These are phyloP conservation scores for Danionella dracula DNA, from an alignment of 2,797 vertebrate genomes.

Conservation along the genomic window DNA sequence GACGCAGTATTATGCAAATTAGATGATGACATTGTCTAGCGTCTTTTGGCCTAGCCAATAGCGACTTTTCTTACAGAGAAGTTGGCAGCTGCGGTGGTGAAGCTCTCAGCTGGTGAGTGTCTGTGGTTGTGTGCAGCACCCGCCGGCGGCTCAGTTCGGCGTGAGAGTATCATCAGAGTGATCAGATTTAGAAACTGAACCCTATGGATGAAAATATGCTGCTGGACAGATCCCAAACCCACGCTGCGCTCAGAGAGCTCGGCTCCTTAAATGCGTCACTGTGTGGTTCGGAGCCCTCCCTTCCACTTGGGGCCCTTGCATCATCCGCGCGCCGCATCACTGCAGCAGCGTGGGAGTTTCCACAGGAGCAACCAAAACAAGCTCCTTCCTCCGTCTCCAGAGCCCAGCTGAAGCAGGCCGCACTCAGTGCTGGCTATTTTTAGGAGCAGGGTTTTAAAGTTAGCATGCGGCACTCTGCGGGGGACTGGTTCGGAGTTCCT, in stretches of 20 bases:
- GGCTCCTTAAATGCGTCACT: constrained; percentile 50
- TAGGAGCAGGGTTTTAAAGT: constrained; percentile 37
- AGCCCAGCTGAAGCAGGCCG: too few species aligned
- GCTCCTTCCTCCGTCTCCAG: constrained; percentile 40
- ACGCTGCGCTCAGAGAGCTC: neutral
- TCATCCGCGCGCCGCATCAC: constrained; percentile 47
- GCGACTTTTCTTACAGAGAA: too few species aligned
- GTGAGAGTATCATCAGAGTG: too few species aligned
- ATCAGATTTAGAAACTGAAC: neutral
- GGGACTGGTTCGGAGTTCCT: too few species aligned
- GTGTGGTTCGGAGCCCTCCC: constrained; percentile 41
- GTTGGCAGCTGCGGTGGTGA: too few species aligned
- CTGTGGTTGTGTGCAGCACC: too few species aligned
- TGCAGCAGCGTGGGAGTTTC: constrained; percentile 32
- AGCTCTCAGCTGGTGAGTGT: too few species aligned
- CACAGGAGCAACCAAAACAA: constrained; percentile 38
- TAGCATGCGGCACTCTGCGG: constrained; percentile 23
- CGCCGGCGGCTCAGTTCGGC: too few species aligned
- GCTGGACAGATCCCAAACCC: constrained; percentile 11
- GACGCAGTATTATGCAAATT: too few species aligned
- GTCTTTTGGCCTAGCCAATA: too few species aligned
- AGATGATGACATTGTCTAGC: too few species aligned
- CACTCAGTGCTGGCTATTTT: constrained; percentile 33
- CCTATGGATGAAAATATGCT: neutral
- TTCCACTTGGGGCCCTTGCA: constrained; percentile 48